Percentiles rank a stretch among this genome's conserved stretches.
These are phyloP conservation scores for Drosophila repleta DNA, from an alignment of 1,140 invertebrate species.

Conservation along the genomic window DNA sequence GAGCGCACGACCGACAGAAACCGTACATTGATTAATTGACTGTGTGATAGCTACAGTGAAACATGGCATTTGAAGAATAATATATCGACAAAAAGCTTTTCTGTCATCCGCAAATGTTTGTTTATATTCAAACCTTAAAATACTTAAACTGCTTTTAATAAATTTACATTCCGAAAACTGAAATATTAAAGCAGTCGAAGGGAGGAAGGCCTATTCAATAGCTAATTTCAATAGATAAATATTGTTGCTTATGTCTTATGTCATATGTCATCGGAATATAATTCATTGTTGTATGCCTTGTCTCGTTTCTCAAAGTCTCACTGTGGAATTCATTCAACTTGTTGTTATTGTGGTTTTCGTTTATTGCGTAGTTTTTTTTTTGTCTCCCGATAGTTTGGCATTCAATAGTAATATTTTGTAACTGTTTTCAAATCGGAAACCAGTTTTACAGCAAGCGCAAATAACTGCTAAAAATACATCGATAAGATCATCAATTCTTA, in stretches of 20 bases:
- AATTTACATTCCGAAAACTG: not conserved
- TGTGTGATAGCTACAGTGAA: constrained; percentile 34
- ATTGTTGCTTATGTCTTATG: not conserved
- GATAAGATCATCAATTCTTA: constrained; percentile 16
- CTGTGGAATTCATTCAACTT: constrained; percentile 49
- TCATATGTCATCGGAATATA: no score
- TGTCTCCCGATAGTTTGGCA: constrained; percentile 31
- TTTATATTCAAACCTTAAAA: no score
- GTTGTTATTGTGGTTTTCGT: constrained; percentile 40
- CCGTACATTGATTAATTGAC: constrained; percentile 40
- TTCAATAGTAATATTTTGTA: constrained; percentile 63
- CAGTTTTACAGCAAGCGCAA: constrained; percentile 41
- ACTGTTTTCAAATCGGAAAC: constrained; percentile 67
- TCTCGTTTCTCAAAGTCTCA: constrained; percentile 6
- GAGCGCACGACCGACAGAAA: constrained; percentile 9
- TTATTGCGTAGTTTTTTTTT: constrained; percentile 52
- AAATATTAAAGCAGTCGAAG: no score
- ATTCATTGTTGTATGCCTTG: not conserved
- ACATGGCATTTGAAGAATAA: constrained; percentile 8
- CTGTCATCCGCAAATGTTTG: no score
- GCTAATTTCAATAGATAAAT: not conserved
- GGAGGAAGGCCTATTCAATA: no score
- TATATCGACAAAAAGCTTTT: not conserved
- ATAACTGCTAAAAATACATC: constrained; percentile 42
- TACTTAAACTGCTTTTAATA: no score